phyloP scores from a whole-genome alignment of 2,888 invertebrate genomes.

The Cephus runcator region DNA sequence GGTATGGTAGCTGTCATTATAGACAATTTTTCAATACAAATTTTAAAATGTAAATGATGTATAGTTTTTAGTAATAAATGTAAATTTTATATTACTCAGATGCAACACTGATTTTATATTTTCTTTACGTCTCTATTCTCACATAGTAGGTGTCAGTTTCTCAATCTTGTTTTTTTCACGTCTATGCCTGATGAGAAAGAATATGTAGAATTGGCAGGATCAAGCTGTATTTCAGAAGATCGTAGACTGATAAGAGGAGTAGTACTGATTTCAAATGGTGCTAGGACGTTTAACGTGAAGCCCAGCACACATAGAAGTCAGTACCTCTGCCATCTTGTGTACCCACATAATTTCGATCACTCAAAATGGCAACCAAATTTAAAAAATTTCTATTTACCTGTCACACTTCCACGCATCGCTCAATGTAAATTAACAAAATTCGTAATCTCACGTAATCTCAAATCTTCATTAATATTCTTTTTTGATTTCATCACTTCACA shows the following conservation, averaged over 20 bases:
- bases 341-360: neutral
- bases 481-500: neutral
- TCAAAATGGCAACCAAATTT: neutral
- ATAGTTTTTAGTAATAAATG: neutral
- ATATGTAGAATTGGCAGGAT: neutral
- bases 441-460: neutral
- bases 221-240: neutral
- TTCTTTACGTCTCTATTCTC: neutral
- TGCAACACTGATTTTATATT: neutral
- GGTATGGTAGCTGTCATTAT: neutral
- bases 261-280: conserved; percentile 67
- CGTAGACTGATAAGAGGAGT: conserved; percentile 56
- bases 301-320: conserved; percentile 65
- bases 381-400: neutral
- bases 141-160: too few species aligned
- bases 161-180: neutral
- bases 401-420: neutral
- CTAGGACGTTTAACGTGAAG: conserved; percentile 57
- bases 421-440: neutral
- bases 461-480: neutral
- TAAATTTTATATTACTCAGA: neutral
- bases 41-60: neutral
- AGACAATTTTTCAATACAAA: neutral
- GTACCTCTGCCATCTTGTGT: conserved; percentile 61
- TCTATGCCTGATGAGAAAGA: neutral